Percentiles rank a stretch among this genome's conserved stretches.
Evolutionary conservation across 64 coral and sea anemone genomes (phyloP).

Genomic region (Hydrozoanthus tunicans): DNA sequence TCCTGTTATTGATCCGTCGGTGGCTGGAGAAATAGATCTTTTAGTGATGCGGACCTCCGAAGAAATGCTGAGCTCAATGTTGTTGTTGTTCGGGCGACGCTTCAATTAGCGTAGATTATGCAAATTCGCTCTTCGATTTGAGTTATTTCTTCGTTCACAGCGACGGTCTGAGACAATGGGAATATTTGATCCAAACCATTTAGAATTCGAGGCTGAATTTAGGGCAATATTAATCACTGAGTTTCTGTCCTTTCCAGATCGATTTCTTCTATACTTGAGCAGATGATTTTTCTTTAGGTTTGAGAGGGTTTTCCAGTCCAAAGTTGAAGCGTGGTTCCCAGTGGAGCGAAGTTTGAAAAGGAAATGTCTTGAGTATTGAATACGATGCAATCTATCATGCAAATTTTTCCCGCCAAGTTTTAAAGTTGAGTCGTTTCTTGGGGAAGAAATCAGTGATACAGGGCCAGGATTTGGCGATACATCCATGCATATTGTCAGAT

Average conservation of each 20-base stretch:
- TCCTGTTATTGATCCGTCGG: background rate
- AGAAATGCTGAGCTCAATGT: background rate
- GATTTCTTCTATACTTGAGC: background rate
- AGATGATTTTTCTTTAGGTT: background rate
- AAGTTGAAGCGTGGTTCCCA: background rate
- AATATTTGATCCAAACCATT: background rate
- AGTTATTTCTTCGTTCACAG: constrained; percentile 6
- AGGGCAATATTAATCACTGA: background rate
- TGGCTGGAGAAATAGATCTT: background rate
- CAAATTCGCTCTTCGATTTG: background rate
- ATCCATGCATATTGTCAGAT: background rate
- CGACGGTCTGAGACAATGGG: background rate
- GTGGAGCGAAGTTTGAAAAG: background rate
- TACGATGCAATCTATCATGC: background rate
- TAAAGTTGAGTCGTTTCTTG: background rate
- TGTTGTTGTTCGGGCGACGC: constrained; percentile 6
- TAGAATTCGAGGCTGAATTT: background rate
- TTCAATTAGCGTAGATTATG: background rate
- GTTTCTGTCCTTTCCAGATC: background rate
- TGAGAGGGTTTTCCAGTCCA: background rate
- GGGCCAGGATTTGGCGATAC: background rate
- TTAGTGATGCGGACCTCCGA: background rate
- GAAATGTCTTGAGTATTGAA: background rate
- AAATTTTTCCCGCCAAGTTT: background rate
- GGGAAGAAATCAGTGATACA: background rate